Base-by-base conservation (phyloP, 2,113 vertebrate genomes). In the Erinaceus europaeus region DNA sequence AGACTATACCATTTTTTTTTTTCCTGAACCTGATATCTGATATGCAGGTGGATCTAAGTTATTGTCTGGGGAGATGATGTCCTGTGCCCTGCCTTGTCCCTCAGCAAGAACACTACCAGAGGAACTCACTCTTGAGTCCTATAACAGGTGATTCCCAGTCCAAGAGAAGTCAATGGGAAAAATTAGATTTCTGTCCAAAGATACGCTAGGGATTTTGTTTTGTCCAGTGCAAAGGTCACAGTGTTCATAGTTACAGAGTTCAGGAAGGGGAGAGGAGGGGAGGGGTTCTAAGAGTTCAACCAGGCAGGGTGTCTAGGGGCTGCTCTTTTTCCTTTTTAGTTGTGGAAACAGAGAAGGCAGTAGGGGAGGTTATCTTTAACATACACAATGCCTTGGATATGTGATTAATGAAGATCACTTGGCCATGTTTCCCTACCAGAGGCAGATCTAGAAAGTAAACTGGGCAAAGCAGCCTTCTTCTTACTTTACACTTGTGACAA, bases 71-170 rank as follows among this genome's bases (percentile, higher is more conserved):
- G n/a, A n/a, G n/a, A n/a, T n/a, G n/a, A n/a, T n/a, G n/a, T n/a
- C n/a, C n/a, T n/a, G n/a, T n/a, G n/a, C n/a, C n/a, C n/a, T n/a
- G n/a, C n/a, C n/a, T n/a, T n/a, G n/a, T n/a, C n/a, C n/a, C n/a
- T n/a, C n/a, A n/a, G n/a, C n/a, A n/a, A n/a, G n/a, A 88, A 76
- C 21, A 55, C 46, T 20, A 34, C 40, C 15, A 42, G 15, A 75
- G 67, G 71, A 90, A 94, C 88, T 64, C 90, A 79, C 48, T 71
- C 6, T 64, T 64, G 44, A 86, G 76, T 74, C 89, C 38, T 40
- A 3, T 59, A 59, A 44, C 42, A 29, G 46, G n/a, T 10, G 4
- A 27, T 81, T 88, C 72, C 57, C 40, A 65, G 68, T 29, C 20
- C 32, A 74, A 75, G 32, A 65, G 61, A 76, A 76, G 62, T 9